Evolutionary conservation across 2,113 vertebrate genomes (phyloP), one percentile per base, ranked within the genome.

Genomic region (Siniperca chuatsi): DNA sequence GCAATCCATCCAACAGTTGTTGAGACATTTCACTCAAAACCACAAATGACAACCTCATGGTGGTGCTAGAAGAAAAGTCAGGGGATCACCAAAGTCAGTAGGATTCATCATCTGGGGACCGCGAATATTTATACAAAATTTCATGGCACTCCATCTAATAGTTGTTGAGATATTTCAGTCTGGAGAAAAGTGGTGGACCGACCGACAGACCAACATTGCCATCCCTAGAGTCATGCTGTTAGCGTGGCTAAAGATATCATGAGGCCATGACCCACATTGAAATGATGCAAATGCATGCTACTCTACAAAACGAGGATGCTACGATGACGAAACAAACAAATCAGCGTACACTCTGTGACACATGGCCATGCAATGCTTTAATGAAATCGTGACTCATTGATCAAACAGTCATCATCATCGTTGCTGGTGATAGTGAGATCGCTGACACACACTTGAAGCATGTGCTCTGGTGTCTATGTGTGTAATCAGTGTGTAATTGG

Each of bases 321-420:
- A 18, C 21, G 37, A 81, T 52, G 64, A 83, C 79, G 79, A 78
- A 79, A 81, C 81, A 91, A 92, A 94, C 89, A 91, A 87, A 87
- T 87, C 79, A 35, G 75, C 35, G 25, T 40, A 44, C 79, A 60
- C 86, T 92, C 23, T 1, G 33, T 86, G 84, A 82, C 87, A 76
- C 81, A 82, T 78, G 60, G 77, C 33, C 0, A 11, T 9, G 37
- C 67, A 46, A 62, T 65, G 83, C 69, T 73, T 46, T 21, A 2
- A 66, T 74, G 46, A 25, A 77, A 78, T 52, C 7, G 9, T 89
- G 88, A 89, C 77, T 92, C 87, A 89, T 6, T 54, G 54, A 83
- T 86, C 21, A 2, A 57, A 46, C 33, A 66, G 48, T 4, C n/a
- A 75, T 78, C 62, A 4, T 33, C 64, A 60, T 74, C 8, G 2